Evolutionary conservation across 2,797 vertebrate genomes (phyloP), one percentile per base, ranked within the genome.

Genomic region (Kryptopterus vitreolus): DNA sequence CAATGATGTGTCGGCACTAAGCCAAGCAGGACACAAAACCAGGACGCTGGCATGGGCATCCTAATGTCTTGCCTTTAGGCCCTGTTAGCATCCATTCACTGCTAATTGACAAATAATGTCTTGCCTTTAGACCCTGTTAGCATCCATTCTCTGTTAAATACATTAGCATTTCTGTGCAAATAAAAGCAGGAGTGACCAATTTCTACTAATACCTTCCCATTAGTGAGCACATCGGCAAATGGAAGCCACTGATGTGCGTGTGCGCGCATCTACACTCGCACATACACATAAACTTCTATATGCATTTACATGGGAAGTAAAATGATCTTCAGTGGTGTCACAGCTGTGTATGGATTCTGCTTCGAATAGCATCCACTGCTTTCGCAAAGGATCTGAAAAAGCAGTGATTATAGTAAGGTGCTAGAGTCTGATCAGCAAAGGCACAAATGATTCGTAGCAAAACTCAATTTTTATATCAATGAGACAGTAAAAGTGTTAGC

Each of bases 351-450:
- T n/a, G n/a, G n/a, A n/a, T n/a, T n/a, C n/a, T n/a, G n/a, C n/a
- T 53, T 71, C 70, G 29, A 81, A 70, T 68, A 77, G 29, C 31
- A 80, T 71, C 66, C 55, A 70, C 79, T 75, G 82, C 81, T 81
- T 78, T 82, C 70, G 63, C 65, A 62, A 66, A 73, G 77, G 75
- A 69, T 69, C 52, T 62, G 26, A 77, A 76, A 65, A 55, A 38
- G 70, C 61, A n/a, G 57, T 63, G 62, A 76, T 59, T 76, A 59
- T 79, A 78, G 52, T 43, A 77, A 68, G 82, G 48, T 16, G 50
- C 77, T 31, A 33, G 72, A 78, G 78, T 75, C 62, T 52, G 59
- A 77, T 76, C 38, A 48, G 50, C 33, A 48, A 74, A 63, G 22
- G 18, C 50, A 46, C 33, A 22, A 20, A 18, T 10, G 68, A 65